These are phyloP conservation scores for Zalophus californianus DNA, from an alignment of 2,797 vertebrate species.

Conservation along the genomic window DNA sequence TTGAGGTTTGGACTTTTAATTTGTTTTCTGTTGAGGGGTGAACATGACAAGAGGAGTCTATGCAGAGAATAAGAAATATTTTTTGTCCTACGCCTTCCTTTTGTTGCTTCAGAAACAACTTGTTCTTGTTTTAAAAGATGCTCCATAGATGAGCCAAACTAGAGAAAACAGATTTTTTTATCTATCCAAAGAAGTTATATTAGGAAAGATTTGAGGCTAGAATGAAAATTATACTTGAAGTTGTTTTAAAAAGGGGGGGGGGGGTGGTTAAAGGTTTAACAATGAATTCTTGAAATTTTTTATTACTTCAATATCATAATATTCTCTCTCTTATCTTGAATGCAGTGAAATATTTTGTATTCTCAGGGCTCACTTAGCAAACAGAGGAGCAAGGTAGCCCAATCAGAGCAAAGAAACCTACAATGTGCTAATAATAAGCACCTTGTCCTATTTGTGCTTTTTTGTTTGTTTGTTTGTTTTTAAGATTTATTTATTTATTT, in stretches of 20 bases:
- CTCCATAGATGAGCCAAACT: background rate
- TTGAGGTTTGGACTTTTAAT: constrained; percentile 31
- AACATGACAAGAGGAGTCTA: background rate
- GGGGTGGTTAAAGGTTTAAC: background rate
- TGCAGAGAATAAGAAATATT: constrained; percentile 12
- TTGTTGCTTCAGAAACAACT: background rate
- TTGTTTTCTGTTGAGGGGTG: background rate
- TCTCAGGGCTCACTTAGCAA: background rate
- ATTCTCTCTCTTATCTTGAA: background rate
- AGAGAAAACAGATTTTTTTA: background rate
- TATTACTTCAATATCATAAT: background rate
- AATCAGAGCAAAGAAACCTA: background rate
- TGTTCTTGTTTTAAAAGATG: constrained; percentile 8
- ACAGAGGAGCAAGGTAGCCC: background rate
- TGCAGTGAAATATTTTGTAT: background rate
- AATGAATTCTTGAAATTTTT: background rate
- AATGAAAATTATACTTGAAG: background rate
- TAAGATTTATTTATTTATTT: background rate
- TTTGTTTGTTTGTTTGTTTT: background rate
- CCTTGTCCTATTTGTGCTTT: background rate
- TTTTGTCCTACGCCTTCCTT: background rate
- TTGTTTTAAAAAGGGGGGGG: background rate
- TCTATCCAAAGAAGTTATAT: background rate
- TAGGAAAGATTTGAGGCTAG: background rate
- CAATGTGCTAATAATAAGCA: background rate